Conservation (phyloP, 2,888 invertebrate species). For the Xestia sexstrigata region DNA sequence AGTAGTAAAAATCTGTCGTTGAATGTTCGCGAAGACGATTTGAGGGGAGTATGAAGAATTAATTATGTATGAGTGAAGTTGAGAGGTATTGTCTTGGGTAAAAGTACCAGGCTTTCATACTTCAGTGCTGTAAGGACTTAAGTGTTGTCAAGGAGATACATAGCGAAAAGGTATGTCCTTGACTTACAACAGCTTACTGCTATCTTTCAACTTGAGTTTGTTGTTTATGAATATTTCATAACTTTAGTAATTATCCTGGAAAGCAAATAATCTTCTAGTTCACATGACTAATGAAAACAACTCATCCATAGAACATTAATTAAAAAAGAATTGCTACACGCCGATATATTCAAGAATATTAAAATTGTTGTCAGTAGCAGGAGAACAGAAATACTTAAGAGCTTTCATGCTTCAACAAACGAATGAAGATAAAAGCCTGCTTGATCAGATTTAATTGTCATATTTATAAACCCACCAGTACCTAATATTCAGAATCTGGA, state of each 20-base stretch:
- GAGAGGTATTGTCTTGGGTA: slow-evolving; percentile 38
- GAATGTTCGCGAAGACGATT: slow-evolving; percentile 47
- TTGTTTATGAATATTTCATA: background rate
- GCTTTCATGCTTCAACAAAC: background rate
- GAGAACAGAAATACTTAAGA: background rate
- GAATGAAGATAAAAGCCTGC: background rate
- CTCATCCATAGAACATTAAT: background rate
- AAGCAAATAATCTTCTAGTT: background rate
- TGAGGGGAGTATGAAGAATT: slow-evolving; percentile 42
- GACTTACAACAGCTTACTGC: slow-evolving; percentile 5
- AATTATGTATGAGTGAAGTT: slow-evolving; percentile 51
- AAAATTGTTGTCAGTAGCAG: background rate
- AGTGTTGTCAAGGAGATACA: slow-evolving; percentile 30
- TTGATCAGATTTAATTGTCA: background rate
- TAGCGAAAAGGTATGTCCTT: slow-evolving; percentile 10
- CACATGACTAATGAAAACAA: background rate
- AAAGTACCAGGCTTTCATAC: slow-evolving; percentile 25
- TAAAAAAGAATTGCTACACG: background rate
- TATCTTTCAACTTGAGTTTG: slow-evolving; percentile 13
- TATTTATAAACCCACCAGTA: background rate
- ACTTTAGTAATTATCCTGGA: background rate
- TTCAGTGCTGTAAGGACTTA: slow-evolving; percentile 22
- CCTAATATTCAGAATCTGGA: slow-evolving; percentile 23
- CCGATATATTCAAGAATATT: background rate
- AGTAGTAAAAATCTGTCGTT: slow-evolving; percentile 54